Evolutionary conservation across 1,140 invertebrate genomes (phyloP).

Genomic region (Dinoponera quadriceps): DNA sequence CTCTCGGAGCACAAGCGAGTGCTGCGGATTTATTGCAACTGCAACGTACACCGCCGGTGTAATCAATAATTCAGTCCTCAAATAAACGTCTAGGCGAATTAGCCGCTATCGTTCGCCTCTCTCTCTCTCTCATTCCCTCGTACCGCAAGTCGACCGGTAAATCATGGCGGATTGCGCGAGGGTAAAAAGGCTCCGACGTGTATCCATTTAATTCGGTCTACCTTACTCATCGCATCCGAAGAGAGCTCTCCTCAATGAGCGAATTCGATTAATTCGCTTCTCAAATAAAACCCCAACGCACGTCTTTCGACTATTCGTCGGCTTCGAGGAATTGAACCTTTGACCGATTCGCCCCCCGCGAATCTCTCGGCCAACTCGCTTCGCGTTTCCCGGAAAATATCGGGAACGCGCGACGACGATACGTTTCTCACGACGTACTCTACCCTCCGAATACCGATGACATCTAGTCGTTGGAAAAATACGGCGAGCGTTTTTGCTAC

Average conservation of each 20-base stretch:
- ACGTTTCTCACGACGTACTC: neutral
- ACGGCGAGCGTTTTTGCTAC: neutral
- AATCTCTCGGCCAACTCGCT: neutral
- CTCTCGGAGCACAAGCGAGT: conserved; percentile 30
- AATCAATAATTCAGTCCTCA: conserved; percentile 65
- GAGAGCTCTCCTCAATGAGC: conserved; percentile 15
- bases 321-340: conserved; percentile 21
- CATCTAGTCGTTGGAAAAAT: conserved; percentile 1
- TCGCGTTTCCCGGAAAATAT: neutral
- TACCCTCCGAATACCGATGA: neutral
- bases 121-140: too few species aligned
- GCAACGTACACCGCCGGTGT: conserved; percentile 26
- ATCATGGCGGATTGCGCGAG: conserved; percentile 42
- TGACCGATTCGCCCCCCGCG: conserved; percentile 7
- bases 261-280: conserved; percentile 55
- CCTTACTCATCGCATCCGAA: conserved; percentile 37
- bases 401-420: neutral
- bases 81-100: conserved; percentile 61
- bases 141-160: conserved; percentile 52
- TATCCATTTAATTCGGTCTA: conserved; percentile 56
- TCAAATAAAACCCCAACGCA: conserved; percentile 28
- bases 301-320: conserved; percentile 14
- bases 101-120: conserved; percentile 43
- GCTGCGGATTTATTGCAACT: conserved; percentile 62
- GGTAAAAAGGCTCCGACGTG: conserved; percentile 45